These are phyloP conservation scores for Stomatorhinus ivindoensis DNA, from an alignment of 2,113 vertebrate genomes.

Conservation along the genomic window DNA sequence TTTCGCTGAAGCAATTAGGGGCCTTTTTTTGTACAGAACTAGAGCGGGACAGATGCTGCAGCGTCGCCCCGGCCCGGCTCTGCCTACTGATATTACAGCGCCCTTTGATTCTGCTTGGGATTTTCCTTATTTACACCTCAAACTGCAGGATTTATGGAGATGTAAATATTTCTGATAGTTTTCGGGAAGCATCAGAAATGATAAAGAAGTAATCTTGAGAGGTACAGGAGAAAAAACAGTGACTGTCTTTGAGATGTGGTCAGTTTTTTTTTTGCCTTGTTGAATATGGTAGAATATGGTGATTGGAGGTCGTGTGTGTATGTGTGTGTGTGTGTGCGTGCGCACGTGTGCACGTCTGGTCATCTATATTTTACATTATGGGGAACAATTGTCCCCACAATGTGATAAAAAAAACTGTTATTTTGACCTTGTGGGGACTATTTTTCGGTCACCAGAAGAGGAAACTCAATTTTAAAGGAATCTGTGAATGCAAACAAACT, in stretches of 20 bases:
- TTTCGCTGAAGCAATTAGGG: conserved; percentile 74
- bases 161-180: neutral
- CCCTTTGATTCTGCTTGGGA: neutral
- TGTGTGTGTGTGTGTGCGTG: neutral
- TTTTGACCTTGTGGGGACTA: neutral
- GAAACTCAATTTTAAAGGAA: neutral
- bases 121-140: neutral
- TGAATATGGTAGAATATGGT: neutral
- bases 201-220: neutral
- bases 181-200: neutral
- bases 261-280: neutral
- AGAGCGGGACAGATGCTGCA: conserved; percentile 63
- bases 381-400: neutral
- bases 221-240: neutral
- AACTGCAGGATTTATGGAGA: neutral
- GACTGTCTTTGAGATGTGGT: neutral
- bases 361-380: neutral
- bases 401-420: neutral
- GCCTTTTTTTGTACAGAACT: conserved; percentile 65
- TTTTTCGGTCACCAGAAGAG: neutral
- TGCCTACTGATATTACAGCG: neutral
- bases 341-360: neutral
- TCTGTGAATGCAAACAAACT: neutral
- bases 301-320: neutral
- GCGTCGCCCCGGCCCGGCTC: neutral